Evolutionary conservation across 2,113 vertebrate species (phyloP).

Genomic region (Phalacrocorax aristotelis): DNA sequence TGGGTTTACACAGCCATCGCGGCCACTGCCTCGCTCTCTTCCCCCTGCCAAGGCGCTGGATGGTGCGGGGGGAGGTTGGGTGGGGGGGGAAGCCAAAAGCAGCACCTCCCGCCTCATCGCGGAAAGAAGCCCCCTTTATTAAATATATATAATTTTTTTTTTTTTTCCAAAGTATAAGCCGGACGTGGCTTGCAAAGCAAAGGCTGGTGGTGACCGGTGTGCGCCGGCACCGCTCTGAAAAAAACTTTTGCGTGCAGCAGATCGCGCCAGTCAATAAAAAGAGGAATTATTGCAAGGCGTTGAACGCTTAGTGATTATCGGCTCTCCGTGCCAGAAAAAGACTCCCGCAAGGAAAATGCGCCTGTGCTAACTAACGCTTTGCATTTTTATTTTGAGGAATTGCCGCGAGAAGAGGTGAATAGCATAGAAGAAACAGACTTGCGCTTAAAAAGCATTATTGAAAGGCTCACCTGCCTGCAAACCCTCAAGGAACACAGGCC

Average conservation of each 20-base stretch:
- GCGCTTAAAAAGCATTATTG: accelerated
- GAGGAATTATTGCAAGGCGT: not conserved
- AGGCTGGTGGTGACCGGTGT: not conserved
- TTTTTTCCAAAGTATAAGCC: not conserved
- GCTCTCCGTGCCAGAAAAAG: not conserved
- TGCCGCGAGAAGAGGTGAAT: not conserved
- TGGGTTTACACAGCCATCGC: slow-evolving; percentile 47
- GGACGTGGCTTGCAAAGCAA: not conserved
- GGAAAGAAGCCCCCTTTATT: not conserved
- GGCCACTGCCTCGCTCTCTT: not conserved
- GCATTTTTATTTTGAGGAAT: not conserved
- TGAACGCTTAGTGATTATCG: not conserved
- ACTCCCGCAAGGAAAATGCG: not conserved
- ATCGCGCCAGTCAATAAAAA: not conserved
- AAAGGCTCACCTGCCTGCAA: not conserved
- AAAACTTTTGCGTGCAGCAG: not conserved
- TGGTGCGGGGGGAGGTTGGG: too few relatives aligned
- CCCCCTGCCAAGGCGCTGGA: not conserved
- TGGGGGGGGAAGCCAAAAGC: not conserved
- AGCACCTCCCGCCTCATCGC: not conserved
- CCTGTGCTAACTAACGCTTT: not conserved
- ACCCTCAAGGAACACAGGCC: not conserved
- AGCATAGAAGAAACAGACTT: accelerated
- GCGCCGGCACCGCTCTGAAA: not conserved
- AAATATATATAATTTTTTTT: not conserved